Evolutionary conservation across 1,140 invertebrate species (phyloP).

Genomic region (Drosophila sturtevanti): DNA sequence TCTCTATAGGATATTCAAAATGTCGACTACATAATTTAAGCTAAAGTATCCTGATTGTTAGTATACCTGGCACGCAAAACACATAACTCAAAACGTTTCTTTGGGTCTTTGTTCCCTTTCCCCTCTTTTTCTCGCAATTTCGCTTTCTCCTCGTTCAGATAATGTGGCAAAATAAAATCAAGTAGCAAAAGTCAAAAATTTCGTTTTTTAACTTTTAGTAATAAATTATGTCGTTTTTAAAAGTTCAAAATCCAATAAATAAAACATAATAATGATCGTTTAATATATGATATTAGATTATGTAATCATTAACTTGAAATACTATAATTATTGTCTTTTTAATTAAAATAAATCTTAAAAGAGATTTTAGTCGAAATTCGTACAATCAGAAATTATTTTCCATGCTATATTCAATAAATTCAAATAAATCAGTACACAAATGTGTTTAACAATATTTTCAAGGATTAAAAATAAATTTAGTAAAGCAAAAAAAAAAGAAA

Average conservation of each 20-base stretch:
- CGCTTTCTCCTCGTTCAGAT: background rate
- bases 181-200: slow-evolving; percentile 48
- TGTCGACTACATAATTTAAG: slow-evolving; percentile 1
- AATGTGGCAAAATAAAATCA: slow-evolving; percentile 58
- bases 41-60: slow-evolving; percentile 26
- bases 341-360: too few relatives aligned
- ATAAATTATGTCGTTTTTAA: slow-evolving; percentile 52
- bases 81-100: slow-evolving; percentile 71
- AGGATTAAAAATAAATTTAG: background rate
- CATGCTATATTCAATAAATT: too few relatives aligned
- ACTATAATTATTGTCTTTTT: too few relatives aligned
- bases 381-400: too few relatives aligned
- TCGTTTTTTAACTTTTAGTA: slow-evolving; percentile 45
- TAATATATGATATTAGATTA: background rate
- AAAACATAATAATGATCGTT: background rate
- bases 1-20: background rate
- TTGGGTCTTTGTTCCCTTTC: slow-evolving; percentile 17
- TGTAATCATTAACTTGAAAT: background rate
- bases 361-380: too few relatives aligned
- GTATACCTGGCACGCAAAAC: slow-evolving; percentile 71
- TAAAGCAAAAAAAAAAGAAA: background rate
- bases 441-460: background rate
- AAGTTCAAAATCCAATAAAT: background rate
- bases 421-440: too few relatives aligned
- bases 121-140: too few relatives aligned